These are phyloP conservation scores for Meloidogyne hapla DNA, from an alignment of 1,140 invertebrate genomes.

Conservation along the genomic window DNA sequence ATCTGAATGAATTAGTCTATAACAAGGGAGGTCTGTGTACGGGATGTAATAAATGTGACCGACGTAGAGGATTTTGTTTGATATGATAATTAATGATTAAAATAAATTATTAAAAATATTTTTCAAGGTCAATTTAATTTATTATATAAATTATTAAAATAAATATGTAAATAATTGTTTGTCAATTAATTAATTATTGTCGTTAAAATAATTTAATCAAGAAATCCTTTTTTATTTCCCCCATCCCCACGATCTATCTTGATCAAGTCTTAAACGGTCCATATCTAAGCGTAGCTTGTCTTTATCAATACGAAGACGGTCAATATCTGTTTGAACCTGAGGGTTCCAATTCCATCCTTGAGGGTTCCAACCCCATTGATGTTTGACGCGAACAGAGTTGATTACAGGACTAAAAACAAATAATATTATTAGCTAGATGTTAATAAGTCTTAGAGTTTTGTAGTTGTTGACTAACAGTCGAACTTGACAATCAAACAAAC, in stretches of 20 bases:
- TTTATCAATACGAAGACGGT: slow-evolving; percentile 4
- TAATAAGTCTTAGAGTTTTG: too few species aligned
- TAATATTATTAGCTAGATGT: too few species aligned
- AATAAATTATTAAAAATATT: too few species aligned
- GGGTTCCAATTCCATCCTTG: slow-evolving; percentile 17
- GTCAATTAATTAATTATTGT: background rate
- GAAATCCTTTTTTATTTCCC: background rate
- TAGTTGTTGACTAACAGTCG: too few species aligned
- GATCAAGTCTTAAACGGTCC: background rate
- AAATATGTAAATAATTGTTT: too few species aligned
- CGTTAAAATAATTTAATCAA: background rate
- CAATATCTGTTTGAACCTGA: slow-evolving; percentile 10
- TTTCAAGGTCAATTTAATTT: too few species aligned
- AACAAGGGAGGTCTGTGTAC: background rate
- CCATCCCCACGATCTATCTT: background rate
- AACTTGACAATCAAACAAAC: too few species aligned
- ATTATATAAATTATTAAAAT: too few species aligned
- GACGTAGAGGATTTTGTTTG: too few species aligned
- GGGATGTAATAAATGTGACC: background rate
- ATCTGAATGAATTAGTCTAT: slow-evolving; percentile 7
- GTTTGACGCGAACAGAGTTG: background rate
- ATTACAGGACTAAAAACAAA: too few species aligned
- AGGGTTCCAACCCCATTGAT: too few species aligned
- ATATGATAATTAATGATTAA: too few species aligned
- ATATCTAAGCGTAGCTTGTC: slow-evolving; percentile 8